Evolutionary conservation across 1,140 invertebrate genomes (phyloP), one percentile per base, ranked within the genome.

Genomic region (Saxidomus purpurata): DNA sequence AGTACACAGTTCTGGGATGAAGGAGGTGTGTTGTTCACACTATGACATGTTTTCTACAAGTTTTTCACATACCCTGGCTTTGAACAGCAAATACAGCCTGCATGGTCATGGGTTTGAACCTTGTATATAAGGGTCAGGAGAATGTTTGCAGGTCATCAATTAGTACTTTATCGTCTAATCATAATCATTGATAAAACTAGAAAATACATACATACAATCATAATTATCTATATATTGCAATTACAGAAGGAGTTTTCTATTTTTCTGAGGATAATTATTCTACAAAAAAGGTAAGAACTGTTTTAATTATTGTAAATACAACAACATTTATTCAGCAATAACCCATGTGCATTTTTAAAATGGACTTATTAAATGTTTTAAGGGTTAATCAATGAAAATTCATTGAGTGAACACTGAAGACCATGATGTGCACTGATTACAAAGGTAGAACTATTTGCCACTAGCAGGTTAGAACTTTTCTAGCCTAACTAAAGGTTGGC

Each of bases 91-190:
- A 4, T 43, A 43, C 17, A 38, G 25, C 15, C 36, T 71, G 31
- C 61, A 28, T 38, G 67, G 34, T 38, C 31, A 67, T 25, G 8
- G 61, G 3, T 67, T 67, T 67, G 19, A 28, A 2, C 2, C 2
- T 19, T 13, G 34, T 36, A 71, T 71, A 71, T 71, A 71, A 38
- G 34, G 34, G 17, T 15, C 31, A 31, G 15, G 34, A 13, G 38
- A 71, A 13, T 71, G 67, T 71, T 71, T 71, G 67, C 22, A 22
- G 13, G 25, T 71, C 67, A 71, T 38, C 36, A 71, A 71, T 38
- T 40, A 28, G 6, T 28, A 63, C 25, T 11, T 63, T 63, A 25
- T 63, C 15, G 19, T 63, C 25, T 63, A 63, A 63, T 63, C 59
- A 63, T 8, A 19, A n/a, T 28, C 59, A 63, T 28, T n/a, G n/a